These are phyloP conservation scores for Poecilia latipinna DNA, from an alignment of 2,113 vertebrate genomes.

Conservation along the genomic window DNA sequence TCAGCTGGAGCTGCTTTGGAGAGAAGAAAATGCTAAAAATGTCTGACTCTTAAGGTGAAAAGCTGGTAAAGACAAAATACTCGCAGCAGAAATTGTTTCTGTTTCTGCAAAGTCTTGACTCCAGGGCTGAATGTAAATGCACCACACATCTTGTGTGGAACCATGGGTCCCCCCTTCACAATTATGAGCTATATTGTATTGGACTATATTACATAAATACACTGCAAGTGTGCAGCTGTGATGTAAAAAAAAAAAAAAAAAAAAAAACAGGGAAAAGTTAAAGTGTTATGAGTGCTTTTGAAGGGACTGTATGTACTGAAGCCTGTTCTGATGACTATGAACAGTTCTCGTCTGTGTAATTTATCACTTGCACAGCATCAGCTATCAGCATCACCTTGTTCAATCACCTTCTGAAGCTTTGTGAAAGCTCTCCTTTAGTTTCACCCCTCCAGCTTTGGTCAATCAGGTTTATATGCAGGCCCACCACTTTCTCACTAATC, in stretches of 20 bases:
- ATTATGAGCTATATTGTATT: too few species aligned
- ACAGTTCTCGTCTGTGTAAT: not conserved
- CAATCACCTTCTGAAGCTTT: not conserved
- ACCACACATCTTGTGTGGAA: too few species aligned
- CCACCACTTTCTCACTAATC: slow-evolving; percentile 12
- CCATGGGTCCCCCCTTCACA: too few species aligned
- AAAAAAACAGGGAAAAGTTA: not conserved
- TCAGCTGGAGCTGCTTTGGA: not conserved
- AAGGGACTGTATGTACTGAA: not conserved
- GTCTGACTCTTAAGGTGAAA: not conserved
- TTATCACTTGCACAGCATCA: not conserved
- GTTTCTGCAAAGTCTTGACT: not conserved
- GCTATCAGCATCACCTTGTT: slow-evolving; percentile 11
- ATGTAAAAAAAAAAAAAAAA: too few species aligned
- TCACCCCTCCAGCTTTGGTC: not conserved
- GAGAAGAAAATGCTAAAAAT: not conserved
- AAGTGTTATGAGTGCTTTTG: not conserved
- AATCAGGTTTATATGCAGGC: not conserved
- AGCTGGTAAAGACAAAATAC: not conserved
- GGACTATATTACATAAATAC: too few species aligned
- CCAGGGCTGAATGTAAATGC: too few species aligned
- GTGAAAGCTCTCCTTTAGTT: not conserved
- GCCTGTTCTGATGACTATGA: not conserved
- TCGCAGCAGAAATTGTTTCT: not conserved
- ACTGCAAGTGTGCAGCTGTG: too few species aligned